phyloP scores from a whole-genome alignment of 2,113 vertebrate genomes.

The Lucifuga dentata region DNA sequence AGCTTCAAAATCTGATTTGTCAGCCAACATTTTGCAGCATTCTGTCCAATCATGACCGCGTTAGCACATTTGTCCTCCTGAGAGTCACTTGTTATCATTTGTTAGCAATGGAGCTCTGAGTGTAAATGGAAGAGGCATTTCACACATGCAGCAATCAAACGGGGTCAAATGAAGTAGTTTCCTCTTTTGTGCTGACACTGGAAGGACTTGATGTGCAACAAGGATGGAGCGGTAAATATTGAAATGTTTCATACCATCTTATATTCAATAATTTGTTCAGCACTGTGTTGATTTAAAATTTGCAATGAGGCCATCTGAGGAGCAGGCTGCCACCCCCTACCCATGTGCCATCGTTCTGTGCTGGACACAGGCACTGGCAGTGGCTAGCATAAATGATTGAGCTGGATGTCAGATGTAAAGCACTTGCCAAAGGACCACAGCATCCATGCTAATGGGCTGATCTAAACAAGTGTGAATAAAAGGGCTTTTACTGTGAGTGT shows the following conservation, averaged over 20 bases:
- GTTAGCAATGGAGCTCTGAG: constrained; percentile 48
- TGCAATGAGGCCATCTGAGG: constrained; percentile 50
- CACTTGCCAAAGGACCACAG: constrained; percentile 59
- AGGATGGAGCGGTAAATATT: too few species aligned
- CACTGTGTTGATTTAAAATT: constrained; percentile 46
- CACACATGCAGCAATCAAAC: constrained; percentile 51
- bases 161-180: constrained; percentile 23
- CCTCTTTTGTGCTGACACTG: constrained; percentile 23
- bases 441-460: constrained; percentile 69
- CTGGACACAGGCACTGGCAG: constrained; percentile 64
- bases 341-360: constrained; percentile 60
- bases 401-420: constrained; percentile 68
- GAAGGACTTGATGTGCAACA: constrained; percentile 24
- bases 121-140: constrained; percentile 56
- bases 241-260: too few species aligned
- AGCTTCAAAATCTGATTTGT: too few species aligned
- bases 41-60: constrained; percentile 18
- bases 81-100: constrained; percentile 43
- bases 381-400: constrained; percentile 70
- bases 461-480: constrained; percentile 74
- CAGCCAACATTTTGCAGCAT: constrained; percentile 1
- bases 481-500: constrained; percentile 63
- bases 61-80: constrained; percentile 34
- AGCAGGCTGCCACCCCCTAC: constrained; percentile 42
- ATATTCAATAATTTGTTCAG: neutral